Evolutionary conservation across 2,888 invertebrate genomes (phyloP), one percentile per base, ranked within the genome.

Genomic region (Prenolepis imparis): DNA sequence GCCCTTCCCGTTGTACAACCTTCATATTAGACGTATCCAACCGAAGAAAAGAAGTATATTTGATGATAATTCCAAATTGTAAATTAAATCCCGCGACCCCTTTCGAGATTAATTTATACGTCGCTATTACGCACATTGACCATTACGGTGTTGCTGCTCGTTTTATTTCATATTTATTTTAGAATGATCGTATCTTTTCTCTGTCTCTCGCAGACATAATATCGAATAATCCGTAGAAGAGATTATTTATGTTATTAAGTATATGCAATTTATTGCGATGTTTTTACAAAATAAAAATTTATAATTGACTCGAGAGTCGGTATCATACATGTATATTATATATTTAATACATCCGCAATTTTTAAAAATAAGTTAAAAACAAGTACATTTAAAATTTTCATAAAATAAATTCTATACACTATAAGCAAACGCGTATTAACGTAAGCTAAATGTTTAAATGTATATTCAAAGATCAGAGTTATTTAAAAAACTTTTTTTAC

Each of bases 41-140:
- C 77, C 48, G 39, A 48, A 61, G 80, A 86, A 84, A 87, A 88
- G 87, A 61, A 41, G 55, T 73, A 59, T 85, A 80, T 90, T 89
- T 84, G 87, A 89, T 88, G 90, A 80, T 93, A 91, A 92, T 93
- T 90, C 90, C 83, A 77, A 88, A 86, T 90, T 91, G 90, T 90
- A 91, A 92, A 93, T 92, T 92, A 92, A n/a, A 92, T 92, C 90
- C 89, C 32, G 86, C 88, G 86, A 83, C 88, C 8, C 15, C 87
- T 92, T 90, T 89, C 84, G 68, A 89, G 91, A 92, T 91, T 89
- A 90, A 90, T 90, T 88, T 88, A 86, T 88, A 85, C 83, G 72
- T 86, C 63, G 70, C 83, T 83, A 88, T 91, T 87, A 52, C 75
- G 21, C 18, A 28, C 55, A 82, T 75, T 83, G 82, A 87, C 85